Evolutionary conservation across 2,113 vertebrate genomes (phyloP), one percentile per base, ranked within the genome.

Genomic region (Lagenorhynchus albirostris): DNA sequence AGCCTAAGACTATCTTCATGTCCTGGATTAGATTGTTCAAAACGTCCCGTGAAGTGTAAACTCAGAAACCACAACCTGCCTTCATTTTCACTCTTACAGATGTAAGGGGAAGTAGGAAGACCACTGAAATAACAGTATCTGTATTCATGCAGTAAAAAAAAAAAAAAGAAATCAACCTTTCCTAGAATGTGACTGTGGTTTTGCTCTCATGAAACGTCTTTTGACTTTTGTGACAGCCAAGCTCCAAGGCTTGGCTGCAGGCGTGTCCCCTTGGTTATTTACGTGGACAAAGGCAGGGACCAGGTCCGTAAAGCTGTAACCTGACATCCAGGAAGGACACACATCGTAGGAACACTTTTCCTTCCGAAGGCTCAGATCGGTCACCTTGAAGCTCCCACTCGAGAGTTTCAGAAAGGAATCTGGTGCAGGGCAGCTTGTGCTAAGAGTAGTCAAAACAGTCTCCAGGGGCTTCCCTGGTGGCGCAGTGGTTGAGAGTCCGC

Each of bases 191-290:
- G 36, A 29, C 41, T 20, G 62, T 1, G 3, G 13, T 63, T 63
- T 38, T 53, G 36, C 47, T 14, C 15, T 65, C 14, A 18, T 0
- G 26, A 38, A 73, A 11, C 8, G 21, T 55, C n/a, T 58, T 65
- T 25, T 14, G 25, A 90, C 7, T 63, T n/a, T 38, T 31, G 8
- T 21, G 7, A 38, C 44, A 74, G 6, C 63, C 17, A 4, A 14
- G 15, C 58, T 18, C 18, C n/a, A 53, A 53, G 47, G 10, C 11
- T 21, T 8, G 12, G 4, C 21, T 47, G 6, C 6, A 36, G 6
- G 36, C 2, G 4, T 1, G 44, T 90, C n/a, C 53, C 12, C 5
- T 1, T 31, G 17, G 10, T 31, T 7, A 26, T 12, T 7, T 15
- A 26, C 13, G 1, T 44, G 20, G 18, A n/a, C 26, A 7, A 9